Conservation (phyloP, 1,140 invertebrate species). For the Coelopa frigida region DNA sequence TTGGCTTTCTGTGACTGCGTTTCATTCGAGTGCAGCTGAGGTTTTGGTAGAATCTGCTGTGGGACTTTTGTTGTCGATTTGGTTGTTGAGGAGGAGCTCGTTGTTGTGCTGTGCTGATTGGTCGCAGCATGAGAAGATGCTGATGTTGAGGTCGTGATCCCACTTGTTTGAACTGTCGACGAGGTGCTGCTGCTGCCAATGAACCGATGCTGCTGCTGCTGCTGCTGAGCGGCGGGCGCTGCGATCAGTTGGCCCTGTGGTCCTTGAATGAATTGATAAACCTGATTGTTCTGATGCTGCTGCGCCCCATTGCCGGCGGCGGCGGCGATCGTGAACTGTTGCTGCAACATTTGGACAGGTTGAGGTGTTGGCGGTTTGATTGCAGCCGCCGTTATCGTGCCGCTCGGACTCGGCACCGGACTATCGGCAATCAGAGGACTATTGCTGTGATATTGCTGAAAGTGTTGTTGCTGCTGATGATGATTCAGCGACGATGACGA, state of each 20-base stretch:
- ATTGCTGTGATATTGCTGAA: constrained; percentile 39
- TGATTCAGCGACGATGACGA: neutral
- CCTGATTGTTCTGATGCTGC: constrained; percentile 27
- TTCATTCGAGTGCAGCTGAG: constrained; percentile 24
- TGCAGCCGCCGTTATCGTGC: constrained; percentile 32
- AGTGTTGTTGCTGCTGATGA: constrained; percentile 26
- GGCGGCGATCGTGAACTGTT: constrained; percentile 34
- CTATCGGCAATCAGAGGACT: constrained; percentile 43
- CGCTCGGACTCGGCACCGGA: constrained; percentile 36
- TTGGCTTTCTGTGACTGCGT: constrained; percentile 23
- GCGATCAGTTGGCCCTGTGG: constrained; percentile 41
- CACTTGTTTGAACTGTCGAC: constrained; percentile 20
- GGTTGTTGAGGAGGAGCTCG: constrained; percentile 19
- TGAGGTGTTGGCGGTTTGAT: constrained; percentile 39
- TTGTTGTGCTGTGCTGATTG: constrained; percentile 23
- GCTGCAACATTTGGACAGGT: constrained; percentile 38
- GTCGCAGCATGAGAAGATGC: too few relatives aligned
- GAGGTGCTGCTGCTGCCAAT: constrained; percentile 8
- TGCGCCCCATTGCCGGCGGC: constrained; percentile 13
- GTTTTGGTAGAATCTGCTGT: constrained; percentile 41
- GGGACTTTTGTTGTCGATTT: constrained; percentile 36
- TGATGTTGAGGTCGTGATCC: constrained; percentile 23
- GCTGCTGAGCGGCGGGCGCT: constrained; percentile 21
- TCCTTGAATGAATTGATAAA: constrained; percentile 42
- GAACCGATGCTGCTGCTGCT: constrained; percentile 18